A percentile compares a stretch with the other conserved stretches of the same genome.
These are phyloP conservation scores for Monarcha castaneiventris DNA, from an alignment of 2,113 vertebrate species.

Conservation along the genomic window DNA sequence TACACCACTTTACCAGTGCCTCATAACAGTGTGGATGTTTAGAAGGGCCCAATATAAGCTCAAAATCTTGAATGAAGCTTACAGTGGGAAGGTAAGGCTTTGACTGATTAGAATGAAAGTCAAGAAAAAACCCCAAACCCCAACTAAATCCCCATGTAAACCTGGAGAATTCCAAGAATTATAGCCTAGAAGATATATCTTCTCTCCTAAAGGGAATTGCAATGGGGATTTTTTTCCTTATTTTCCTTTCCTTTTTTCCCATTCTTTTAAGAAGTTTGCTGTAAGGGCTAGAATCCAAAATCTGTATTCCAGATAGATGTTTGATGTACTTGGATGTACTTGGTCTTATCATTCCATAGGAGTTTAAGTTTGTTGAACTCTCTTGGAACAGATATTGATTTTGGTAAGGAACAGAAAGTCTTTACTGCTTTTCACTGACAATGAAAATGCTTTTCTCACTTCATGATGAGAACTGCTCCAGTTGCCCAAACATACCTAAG, in stretches of 20 bases:
- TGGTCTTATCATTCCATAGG: neutral
- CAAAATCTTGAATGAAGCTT: neutral
- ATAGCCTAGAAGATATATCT: neutral
- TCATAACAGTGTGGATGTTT: neutral
- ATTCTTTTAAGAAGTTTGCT: neutral
- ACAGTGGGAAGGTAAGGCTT: neutral
- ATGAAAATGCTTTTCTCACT: neutral
- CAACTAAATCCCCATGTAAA: neutral
- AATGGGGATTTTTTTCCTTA: neutral
- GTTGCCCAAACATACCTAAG: neutral
- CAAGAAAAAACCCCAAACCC: accelerated
- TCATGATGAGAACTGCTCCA: neutral
- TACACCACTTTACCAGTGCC: neutral
- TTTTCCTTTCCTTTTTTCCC: neutral
- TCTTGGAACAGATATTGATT: neutral
- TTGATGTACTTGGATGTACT: neutral
- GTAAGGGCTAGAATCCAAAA: neutral
- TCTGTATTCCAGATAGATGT: neutral
- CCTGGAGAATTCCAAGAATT: neutral
- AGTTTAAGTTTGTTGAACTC: neutral
- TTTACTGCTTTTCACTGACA: neutral
- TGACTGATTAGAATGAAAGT: neutral
- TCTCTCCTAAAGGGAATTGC: neutral
- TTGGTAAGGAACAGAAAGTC: neutral
- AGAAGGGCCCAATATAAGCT: neutral